A percentile compares a stretch with the other conserved stretches of the same genome.
These are phyloP conservation scores for Notarius quadriscutis DNA, from an alignment of 2,113 vertebrate genomes.

Conservation along the genomic window DNA sequence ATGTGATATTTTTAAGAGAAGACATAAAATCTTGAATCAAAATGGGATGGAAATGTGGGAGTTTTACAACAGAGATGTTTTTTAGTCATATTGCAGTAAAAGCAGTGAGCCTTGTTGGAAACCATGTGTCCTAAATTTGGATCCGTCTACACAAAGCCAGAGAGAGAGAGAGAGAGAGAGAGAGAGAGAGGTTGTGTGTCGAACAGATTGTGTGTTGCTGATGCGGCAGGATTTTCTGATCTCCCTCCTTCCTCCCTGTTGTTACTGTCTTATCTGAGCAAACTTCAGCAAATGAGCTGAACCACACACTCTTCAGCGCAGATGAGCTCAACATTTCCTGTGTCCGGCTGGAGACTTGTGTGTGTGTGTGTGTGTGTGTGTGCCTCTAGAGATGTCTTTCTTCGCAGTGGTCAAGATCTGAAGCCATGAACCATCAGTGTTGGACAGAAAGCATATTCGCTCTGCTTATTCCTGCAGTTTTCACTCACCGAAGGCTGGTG, in stretches of 20 bases:
- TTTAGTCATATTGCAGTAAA: slow-evolving; percentile 16
- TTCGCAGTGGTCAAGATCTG: not conserved
- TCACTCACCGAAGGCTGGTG: not conserved
- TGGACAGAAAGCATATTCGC: not conserved
- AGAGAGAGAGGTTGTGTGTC: not conserved
- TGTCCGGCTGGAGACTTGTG: not conserved
- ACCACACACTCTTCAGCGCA: not conserved
- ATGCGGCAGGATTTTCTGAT: slow-evolving; percentile 9
- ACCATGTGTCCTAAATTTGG: slow-evolving; percentile 3
- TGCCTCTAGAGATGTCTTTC: not conserved
- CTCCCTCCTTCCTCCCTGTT: not conserved
- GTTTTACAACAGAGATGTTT: not conserved
- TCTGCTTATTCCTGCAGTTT: slow-evolving; percentile 9
- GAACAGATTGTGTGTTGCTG: slow-evolving; percentile 30
- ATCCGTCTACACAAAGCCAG: not conserved
- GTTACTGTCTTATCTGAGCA: slow-evolving; percentile 6
- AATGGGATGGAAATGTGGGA: not conserved
- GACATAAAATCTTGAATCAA: not conserved
- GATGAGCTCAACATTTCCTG: not conserved
- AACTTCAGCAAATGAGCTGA: slow-evolving; percentile 13
- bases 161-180: not conserved
- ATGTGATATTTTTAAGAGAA: not conserved
- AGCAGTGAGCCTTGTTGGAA: not conserved
- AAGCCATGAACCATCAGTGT: not conserved
- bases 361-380: not conserved